phyloP scores from a whole-genome alignment of 2,113 vertebrate species.

The Zosterops japonicus region DNA sequence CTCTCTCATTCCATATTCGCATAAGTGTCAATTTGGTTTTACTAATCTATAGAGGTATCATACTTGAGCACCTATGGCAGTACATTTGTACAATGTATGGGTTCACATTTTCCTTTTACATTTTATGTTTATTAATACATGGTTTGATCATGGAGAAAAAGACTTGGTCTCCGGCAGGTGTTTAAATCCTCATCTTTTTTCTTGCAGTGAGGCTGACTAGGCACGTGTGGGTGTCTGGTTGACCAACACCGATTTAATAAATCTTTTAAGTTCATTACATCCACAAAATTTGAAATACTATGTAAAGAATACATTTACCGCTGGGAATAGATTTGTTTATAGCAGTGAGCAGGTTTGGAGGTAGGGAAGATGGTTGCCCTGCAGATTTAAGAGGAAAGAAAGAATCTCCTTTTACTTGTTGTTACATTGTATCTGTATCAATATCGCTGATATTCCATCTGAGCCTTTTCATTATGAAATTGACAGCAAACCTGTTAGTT shows the following conservation, averaged over 20 bases:
- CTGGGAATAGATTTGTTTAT: background rate
- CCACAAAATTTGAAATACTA: background rate
- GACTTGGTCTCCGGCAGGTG: background rate
- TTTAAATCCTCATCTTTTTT: background rate
- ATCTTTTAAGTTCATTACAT: background rate
- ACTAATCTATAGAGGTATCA: rapidly evolving
- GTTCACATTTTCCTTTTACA: background rate
- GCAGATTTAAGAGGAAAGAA: background rate
- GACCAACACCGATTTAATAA: background rate
- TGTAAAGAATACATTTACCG: background rate
- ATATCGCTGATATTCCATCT: background rate
- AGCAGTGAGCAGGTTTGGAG: background rate
- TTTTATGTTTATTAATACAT: background rate
- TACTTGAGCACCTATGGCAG: rapidly evolving
- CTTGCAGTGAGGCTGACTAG: background rate
- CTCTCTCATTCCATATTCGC: background rate
- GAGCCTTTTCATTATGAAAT: background rate
- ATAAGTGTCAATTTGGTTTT: background rate
- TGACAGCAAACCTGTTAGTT: background rate
- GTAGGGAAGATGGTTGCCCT: background rate
- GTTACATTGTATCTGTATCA: background rate
- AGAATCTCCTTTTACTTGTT: background rate
- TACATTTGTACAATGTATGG: background rate
- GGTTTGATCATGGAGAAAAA: background rate
- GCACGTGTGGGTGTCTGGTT: background rate